phyloP scores from a whole-genome alignment of 1,140 invertebrate genomes.

The Akabosia matsudoensis region DNA sequence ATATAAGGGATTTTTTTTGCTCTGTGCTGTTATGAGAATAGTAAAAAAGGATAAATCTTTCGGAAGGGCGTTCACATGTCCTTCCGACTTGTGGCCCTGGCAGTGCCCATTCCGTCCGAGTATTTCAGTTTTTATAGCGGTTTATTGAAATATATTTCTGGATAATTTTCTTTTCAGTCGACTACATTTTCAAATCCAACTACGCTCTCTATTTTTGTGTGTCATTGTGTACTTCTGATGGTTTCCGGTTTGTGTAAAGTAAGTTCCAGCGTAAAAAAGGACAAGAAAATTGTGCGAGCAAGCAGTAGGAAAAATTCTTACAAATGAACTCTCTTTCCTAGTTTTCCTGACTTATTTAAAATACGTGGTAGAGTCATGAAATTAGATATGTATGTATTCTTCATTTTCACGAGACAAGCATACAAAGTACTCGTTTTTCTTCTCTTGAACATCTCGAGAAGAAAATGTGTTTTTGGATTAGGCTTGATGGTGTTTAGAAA shows the following conservation, averaged over 20 bases:
- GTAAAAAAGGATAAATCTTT: constrained; percentile 20
- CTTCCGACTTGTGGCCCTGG: neutral
- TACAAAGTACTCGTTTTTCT: constrained; percentile 12
- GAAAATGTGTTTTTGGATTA: constrained; percentile 23
- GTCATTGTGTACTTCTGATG: no score
- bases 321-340: no score
- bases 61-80: constrained; percentile 13
- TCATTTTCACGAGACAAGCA: constrained; percentile 14
- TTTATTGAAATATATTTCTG: constrained; percentile 43
- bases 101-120: neutral
- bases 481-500: constrained; percentile 10
- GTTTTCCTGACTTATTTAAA: no score
- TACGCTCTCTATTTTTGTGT: neutral
- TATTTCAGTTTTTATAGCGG: constrained; percentile 23
- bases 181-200: neutral
- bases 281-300: no score
- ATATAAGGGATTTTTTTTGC: no score
- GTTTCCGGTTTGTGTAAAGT: no score
- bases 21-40: no score
- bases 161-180: constrained; percentile 40
- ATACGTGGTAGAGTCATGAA: no score
- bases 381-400: neutral
- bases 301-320: no score
- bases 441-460: neutral
- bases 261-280: no score